A percentile compares a stretch with the other conserved stretches of the same genome.
These are phyloP conservation scores for Microcebus ravelobensis DNA, from an alignment of 2,113 vertebrate species.

Conservation along the genomic window DNA sequence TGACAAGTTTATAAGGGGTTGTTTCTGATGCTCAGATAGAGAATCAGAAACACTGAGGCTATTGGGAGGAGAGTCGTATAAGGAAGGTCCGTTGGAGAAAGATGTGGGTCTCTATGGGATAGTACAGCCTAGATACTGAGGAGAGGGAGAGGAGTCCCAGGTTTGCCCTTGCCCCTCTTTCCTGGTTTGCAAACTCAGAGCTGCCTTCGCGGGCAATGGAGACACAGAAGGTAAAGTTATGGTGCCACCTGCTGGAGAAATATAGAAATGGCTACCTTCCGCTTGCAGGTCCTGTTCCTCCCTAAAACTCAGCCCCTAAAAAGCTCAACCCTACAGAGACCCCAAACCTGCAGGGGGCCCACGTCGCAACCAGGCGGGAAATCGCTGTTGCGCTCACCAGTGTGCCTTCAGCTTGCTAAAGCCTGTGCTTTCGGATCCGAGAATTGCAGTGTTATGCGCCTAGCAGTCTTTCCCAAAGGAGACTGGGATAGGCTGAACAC, in stretches of 20 bases:
- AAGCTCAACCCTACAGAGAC: background rate
- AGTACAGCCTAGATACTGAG: background rate
- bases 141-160: background rate
- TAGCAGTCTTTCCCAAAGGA: background rate
- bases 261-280: background rate
- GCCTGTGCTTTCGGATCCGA: background rate
- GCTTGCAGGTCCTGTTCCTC: background rate
- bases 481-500: background rate
- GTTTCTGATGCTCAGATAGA: conserved; percentile 15
- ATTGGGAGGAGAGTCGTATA: background rate
- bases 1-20: background rate
- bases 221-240: conserved; percentile 65
- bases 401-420: background rate
- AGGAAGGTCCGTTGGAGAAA: background rate
- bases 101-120: background rate
- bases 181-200: background rate
- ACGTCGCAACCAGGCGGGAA: background rate
- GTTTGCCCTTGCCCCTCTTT: fast-evolving
- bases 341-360: background rate
- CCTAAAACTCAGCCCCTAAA: background rate
- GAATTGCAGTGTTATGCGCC: background rate
- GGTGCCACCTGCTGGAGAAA: conserved; percentile 73
- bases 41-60: background rate
- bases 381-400: background rate
- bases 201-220: fast-evolving